These are phyloP conservation scores for Euphydryas editha DNA, from an alignment of 2,888 invertebrate species.

Conservation along the genomic window DNA sequence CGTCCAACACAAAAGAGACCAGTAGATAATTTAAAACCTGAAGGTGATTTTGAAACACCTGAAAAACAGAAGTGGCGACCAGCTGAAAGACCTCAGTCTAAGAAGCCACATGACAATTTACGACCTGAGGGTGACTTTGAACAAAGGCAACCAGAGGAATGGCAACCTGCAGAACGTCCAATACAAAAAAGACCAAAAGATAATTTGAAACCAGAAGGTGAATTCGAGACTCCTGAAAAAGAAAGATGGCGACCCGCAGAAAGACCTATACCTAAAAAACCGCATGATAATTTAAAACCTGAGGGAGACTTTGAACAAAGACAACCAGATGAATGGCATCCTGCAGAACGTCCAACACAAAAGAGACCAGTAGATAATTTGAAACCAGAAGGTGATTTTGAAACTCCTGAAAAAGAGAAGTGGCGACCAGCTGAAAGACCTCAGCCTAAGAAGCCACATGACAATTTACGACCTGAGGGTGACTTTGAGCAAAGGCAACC, in stretches of 20 bases:
- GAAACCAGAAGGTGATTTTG: slow-evolving; percentile 84
- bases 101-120: slow-evolving; percentile 81
- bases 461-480: slow-evolving; percentile 83
- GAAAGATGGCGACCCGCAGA: slow-evolving; percentile 61
- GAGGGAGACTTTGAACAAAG: slow-evolving; percentile 79
- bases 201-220: slow-evolving; percentile 75
- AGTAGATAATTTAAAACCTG: no score
- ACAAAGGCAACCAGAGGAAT: slow-evolving; percentile 55
- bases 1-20: no score
- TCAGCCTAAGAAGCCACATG: slow-evolving; percentile 66
- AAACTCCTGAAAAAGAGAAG: slow-evolving; percentile 64
- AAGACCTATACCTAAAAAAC: slow-evolving; percentile 48
- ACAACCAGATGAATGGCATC: slow-evolving; percentile 58
- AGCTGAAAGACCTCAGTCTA: slow-evolving; percentile 76
- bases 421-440: slow-evolving; percentile 72
- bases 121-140: slow-evolving; percentile 78
- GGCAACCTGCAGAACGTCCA: slow-evolving; percentile 57
- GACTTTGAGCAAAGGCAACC: slow-evolving; percentile 68
- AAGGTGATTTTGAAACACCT: slow-evolving; percentile 79
- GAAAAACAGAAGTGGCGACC: slow-evolving; percentile 70
- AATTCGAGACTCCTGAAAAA: slow-evolving; percentile 69
- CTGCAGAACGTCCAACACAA: slow-evolving; percentile 56
- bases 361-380: slow-evolving; percentile 79
- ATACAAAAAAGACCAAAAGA: slow-evolving; percentile 62
- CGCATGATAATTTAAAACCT: slow-evolving; percentile 68